Base-by-base conservation (phyloP, 2,888 invertebrate species). In the Nemapogon koenigi region DNA sequence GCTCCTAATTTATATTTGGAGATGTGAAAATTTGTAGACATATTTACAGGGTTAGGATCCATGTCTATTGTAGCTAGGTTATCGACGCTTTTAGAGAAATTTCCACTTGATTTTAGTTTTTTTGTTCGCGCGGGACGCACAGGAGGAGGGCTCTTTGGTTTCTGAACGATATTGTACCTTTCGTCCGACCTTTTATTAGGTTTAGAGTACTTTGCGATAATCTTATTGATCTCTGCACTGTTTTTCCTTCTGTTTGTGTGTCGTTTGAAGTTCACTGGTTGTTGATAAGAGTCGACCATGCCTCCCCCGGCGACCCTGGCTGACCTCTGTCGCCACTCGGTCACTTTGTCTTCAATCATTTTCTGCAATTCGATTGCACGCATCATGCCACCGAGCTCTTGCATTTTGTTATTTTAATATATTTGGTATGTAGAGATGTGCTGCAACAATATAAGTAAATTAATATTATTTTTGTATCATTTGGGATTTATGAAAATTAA, bases 281-380 rank as follows among this genome's bases (percentile, higher is more conserved):
- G 75, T 53, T 75, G 78, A 76, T 78, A 78, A 76, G 76, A 69
- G 52, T 73, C 75, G 49, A 66, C 65, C 57, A 70, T 66, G 50
- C 62, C 67, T 53, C 62, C 61, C 57, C 55, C 52, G 44, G 53
- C 53, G 72, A 72, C 76, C 75, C 73, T 59, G 36, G 62, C 66
- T 64, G 76, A 76, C 75, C 78, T 76, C 57, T 75, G 75, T 41
- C 76, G 75, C 76, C 76, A 76, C 50, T 76, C 78, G 45, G 71
- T 55, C 62, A 76, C 76, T 72, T 75, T 76, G 68, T 73, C 70
- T 65, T 76, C 78, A 48, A 78, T 65, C 57, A 76, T 56, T 49
- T 70, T 66, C 56, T 79, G 78, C 57, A 79, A 50, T 55, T 80
- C 80, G 38, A 79, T 54, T 28, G 76, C 76, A 43, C 80, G 70